These are phyloP conservation scores for Quiscalus mexicanus DNA, from an alignment of 2,113 vertebrate genomes.

Conservation along the genomic window DNA sequence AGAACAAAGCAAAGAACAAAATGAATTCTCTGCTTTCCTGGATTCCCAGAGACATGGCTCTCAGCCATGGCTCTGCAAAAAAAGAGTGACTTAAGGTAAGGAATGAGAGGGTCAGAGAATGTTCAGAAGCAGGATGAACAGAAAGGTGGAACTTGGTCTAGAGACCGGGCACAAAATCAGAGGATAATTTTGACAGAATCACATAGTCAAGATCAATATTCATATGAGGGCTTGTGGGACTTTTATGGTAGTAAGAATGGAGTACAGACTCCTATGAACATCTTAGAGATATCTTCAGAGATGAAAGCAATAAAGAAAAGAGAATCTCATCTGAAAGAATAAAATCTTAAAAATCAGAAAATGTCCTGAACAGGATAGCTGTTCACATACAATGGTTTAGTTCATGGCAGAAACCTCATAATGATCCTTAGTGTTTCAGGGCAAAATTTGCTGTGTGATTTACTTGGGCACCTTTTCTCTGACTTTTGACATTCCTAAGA, in stretches of 20 bases:
- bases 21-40: accelerated
- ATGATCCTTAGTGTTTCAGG: neutral
- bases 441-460: neutral
- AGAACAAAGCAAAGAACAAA: neutral
- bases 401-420: neutral
- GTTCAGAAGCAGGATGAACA: neutral
- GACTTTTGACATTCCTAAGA: neutral
- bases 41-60: neutral
- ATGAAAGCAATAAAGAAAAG: neutral
- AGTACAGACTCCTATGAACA: neutral
- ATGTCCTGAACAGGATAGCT: neutral
- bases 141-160: neutral
- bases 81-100: neutral
- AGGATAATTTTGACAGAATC: neutral
- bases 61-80: neutral
- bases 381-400: neutral
- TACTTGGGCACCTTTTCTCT: neutral
- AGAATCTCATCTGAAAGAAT: neutral
- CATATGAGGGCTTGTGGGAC: neutral
- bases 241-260: neutral
- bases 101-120: neutral
- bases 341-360: neutral
- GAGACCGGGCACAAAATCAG: neutral
- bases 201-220: neutral
- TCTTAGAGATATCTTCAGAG: neutral